These are phyloP conservation scores for Drosophila serrata DNA, from an alignment of 1,140 invertebrate species.

Conservation along the genomic window DNA sequence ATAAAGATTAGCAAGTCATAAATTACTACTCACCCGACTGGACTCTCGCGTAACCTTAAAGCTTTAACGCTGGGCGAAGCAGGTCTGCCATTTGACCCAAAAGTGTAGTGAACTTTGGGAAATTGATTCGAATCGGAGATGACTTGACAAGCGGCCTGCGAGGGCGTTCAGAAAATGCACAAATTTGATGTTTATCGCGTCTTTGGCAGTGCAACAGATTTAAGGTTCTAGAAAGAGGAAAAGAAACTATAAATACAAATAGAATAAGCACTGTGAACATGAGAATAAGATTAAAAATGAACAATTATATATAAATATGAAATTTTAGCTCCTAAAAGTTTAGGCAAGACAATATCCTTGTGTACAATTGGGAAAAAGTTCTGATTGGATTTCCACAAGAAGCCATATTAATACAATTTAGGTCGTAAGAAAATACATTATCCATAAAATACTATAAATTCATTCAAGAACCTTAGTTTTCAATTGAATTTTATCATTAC, in stretches of 20 bases:
- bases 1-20: slow-evolving; percentile 73
- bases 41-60: slow-evolving; percentile 50
- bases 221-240: slow-evolving; percentile 19
- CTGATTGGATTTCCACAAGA: too few species aligned
- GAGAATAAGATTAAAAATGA: neutral
- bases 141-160: slow-evolving; percentile 67
- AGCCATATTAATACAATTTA: too few species aligned
- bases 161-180: slow-evolving; percentile 50
- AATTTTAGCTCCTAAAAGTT: too few species aligned
- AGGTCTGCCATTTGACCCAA: slow-evolving; percentile 57
- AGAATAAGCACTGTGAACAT: slow-evolving; percentile 2
- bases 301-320: neutral
- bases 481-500: neutral
- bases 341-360: too few species aligned
- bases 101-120: slow-evolving; percentile 80
- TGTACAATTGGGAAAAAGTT: too few species aligned
- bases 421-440: too few species aligned
- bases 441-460: too few species aligned
- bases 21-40: slow-evolving; percentile 67
- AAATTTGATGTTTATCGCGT: slow-evolving; percentile 77
- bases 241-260: slow-evolving; percentile 1
- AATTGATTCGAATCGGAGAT: slow-evolving; percentile 82
- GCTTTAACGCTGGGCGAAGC: slow-evolving; percentile 29
- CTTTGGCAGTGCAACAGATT: slow-evolving; percentile 73
- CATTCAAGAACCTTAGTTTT: neutral